These are phyloP conservation scores for Drosophila meridiana DNA, from an alignment of 2,888 invertebrate genomes.

Conservation along the genomic window DNA sequence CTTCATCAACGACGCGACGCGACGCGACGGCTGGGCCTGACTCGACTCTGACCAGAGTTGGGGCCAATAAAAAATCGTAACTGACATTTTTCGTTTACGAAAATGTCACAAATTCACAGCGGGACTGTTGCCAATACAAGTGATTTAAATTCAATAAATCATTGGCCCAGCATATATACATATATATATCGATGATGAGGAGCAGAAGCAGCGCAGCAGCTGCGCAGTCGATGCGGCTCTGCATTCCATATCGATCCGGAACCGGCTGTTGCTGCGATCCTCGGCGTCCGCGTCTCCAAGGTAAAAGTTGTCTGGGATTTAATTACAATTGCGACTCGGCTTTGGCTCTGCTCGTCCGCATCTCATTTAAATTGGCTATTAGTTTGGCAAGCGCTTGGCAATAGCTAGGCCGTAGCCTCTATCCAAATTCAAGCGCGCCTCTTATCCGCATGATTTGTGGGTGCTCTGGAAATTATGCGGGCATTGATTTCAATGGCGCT, in stretches of 20 bases:
- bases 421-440: constrained; percentile 40
- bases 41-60: constrained; percentile 12
- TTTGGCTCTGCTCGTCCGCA: constrained; percentile 37
- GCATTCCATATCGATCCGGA: constrained; percentile 50
- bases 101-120: constrained; percentile 85
- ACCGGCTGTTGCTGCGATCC: constrained; percentile 27
- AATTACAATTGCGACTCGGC: constrained; percentile 70
- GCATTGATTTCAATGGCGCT: constrained; percentile 32
- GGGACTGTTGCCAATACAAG: constrained; percentile 84
- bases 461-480: constrained; percentile 50
- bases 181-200: constrained; percentile 60
- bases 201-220: constrained; percentile 35
- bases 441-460: constrained; percentile 49
- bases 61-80: constrained; percentile 83
- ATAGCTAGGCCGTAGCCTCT: constrained; percentile 36
- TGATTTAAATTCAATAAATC: constrained; percentile 85
- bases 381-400: constrained; percentile 37
- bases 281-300: constrained; percentile 15
- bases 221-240: constrained; percentile 1
- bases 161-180: constrained; percentile 54
- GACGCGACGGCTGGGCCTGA: background rate
- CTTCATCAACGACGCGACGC: constrained; percentile 7
- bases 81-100: constrained; percentile 85
- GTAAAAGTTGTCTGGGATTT: constrained; percentile 70
- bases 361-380: constrained; percentile 78